A percentile compares a stretch with the other conserved stretches of the same genome.
These are phyloP conservation scores for Petroica traversi DNA, from an alignment of 2,113 vertebrate species.

Conservation along the genomic window DNA sequence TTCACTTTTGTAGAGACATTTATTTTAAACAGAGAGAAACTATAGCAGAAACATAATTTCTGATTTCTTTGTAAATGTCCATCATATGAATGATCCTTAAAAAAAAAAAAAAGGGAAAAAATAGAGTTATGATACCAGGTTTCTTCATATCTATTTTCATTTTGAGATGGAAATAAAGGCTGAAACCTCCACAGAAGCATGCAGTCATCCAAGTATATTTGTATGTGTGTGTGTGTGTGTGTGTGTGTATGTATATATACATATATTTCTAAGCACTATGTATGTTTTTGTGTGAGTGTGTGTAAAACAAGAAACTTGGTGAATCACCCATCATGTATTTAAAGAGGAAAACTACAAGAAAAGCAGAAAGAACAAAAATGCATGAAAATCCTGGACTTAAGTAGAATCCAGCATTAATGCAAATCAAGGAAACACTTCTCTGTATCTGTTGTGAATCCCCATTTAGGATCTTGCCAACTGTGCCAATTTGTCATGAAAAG, in stretches of 20 bases:
- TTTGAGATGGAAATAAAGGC: neutral
- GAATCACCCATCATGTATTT: neutral
- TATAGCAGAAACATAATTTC: neutral
- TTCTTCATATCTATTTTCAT: neutral
- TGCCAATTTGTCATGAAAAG: neutral
- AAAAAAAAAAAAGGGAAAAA: neutral
- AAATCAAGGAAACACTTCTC: neutral
- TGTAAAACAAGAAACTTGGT: neutral
- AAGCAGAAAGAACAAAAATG: neutral
- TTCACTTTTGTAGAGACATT: neutral
- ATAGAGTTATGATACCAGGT: neutral
- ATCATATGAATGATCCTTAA: neutral
- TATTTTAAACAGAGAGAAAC: neutral
- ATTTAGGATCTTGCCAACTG: neutral
- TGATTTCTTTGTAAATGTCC: neutral
- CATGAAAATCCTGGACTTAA: neutral
- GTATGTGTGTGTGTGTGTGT: no score
- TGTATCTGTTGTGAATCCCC: neutral
- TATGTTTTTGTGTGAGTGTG: neutral
- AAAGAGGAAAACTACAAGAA: neutral
- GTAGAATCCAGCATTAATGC: neutral
- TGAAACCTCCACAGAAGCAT: neutral
- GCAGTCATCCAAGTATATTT: neutral
- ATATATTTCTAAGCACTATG: neutral
- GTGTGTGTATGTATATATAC: accelerated